phyloP scores from a whole-genome alignment of 1,140 invertebrate genomes.

The Drosophila chauvacae region DNA sequence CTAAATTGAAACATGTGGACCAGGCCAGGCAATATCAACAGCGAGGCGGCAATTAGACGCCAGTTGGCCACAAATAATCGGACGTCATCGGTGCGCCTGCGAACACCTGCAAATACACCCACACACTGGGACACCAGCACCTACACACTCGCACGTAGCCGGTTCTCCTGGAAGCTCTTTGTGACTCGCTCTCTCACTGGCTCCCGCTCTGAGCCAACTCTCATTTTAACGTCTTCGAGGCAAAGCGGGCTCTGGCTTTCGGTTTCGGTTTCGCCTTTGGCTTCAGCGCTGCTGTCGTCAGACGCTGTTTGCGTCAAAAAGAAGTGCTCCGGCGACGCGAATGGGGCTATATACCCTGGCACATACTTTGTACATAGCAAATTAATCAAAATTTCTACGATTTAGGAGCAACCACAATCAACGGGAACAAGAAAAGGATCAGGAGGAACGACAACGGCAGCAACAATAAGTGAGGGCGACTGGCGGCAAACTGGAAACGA shows the following conservation, averaged over 20 bases:
- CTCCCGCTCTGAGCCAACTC: conserved; percentile 12
- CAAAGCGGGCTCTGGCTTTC: conserved; percentile 28
- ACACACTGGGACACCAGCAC: conserved; percentile 15
- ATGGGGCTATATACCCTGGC: not conserved
- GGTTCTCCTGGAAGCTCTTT: conserved; percentile 49
- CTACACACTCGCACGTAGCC: conserved; percentile 45
- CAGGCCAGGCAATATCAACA: conserved; percentile 46
- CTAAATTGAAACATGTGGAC: conserved; percentile 55
- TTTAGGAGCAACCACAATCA: conserved; percentile 28
- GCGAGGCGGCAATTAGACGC: conserved; percentile 60
- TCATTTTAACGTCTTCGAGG: conserved; percentile 32
- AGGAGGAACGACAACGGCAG: not conserved
- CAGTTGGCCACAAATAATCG: conserved; percentile 39
- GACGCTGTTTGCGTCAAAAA: conserved; percentile 76
- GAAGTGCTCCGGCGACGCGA: conserved; percentile 44
- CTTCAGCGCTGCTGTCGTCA: conserved; percentile 72
- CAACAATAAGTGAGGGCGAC: not conserved
- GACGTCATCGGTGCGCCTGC: conserved; percentile 60
- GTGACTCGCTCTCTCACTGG: conserved; percentile 10
- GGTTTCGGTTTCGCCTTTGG: conserved; percentile 20
- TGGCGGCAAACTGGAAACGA: conserved; percentile 9
- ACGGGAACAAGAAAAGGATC: not conserved
- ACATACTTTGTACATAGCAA: conserved; percentile 22
- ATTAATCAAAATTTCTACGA: conserved; percentile 41
- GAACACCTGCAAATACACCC: conserved; percentile 49